Evolutionary conservation across 2,888 invertebrate genomes (phyloP).

Genomic region (Lithophane leautieri): DNA sequence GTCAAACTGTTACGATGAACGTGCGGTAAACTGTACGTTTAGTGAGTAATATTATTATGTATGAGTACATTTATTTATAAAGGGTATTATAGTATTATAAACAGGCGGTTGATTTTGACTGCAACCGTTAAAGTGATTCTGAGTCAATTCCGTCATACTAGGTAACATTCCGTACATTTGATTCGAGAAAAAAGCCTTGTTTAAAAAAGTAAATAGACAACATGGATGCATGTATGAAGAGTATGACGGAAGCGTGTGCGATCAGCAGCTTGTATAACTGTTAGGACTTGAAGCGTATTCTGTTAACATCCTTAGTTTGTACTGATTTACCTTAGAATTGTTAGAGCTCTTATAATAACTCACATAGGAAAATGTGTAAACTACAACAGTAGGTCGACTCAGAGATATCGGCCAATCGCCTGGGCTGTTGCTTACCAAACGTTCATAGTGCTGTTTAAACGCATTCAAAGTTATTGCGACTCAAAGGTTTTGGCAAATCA

Average conservation of each 20-base stretch:
- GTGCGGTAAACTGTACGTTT: background rate
- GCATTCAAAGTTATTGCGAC: background rate
- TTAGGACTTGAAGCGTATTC: background rate
- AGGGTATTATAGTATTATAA: background rate
- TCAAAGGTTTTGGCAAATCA: background rate
- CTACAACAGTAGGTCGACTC: background rate
- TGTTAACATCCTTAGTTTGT: background rate
- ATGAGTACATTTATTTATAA: background rate
- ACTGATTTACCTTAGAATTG: background rate
- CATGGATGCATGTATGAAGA: no score
- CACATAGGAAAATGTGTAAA: background rate
- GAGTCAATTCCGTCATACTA: background rate
- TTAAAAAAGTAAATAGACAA: background rate
- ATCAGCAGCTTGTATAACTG: background rate
- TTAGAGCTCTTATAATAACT: background rate
- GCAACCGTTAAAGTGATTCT: background rate
- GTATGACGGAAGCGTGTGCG: background rate
- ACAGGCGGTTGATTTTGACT: background rate
- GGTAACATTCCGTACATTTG: background rate
- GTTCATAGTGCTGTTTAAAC: background rate
- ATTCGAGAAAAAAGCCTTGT: background rate
- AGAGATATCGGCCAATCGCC: background rate
- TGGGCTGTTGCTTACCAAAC: no score
- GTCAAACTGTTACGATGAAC: background rate
- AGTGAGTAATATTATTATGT: background rate